phyloP scores from a whole-genome alignment of 2,888 invertebrate genomes.

The Protophormia terraenovae region DNA sequence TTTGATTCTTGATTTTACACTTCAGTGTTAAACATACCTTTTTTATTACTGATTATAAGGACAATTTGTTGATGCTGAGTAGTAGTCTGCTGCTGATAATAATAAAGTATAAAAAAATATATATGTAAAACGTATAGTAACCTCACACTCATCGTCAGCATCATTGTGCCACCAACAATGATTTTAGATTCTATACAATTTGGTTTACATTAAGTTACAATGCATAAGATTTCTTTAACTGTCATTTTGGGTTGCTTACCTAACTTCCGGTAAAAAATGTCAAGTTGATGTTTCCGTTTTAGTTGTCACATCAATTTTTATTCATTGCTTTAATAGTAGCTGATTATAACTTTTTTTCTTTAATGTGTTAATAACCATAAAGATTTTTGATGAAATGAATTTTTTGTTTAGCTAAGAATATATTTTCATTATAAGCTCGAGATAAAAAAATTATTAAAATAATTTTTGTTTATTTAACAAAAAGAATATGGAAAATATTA shows the following conservation, averaged over 20 bases:
- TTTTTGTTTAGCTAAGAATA: conserved; percentile 14
- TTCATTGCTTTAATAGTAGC: background rate
- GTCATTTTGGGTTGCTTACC: conserved; percentile 60
- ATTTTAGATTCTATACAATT: conserved; percentile 22
- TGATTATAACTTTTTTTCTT: conserved; percentile 4
- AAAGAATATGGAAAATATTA: background rate
- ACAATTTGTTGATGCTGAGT: conserved; percentile 15
- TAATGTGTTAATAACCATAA: conserved; percentile 47
- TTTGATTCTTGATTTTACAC: conserved; percentile 78
- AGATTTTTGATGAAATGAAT: conserved; percentile 47
- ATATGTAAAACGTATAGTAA: conserved; percentile 11
- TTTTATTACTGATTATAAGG: background rate
- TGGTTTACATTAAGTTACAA: conserved; percentile 52
- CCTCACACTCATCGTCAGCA: background rate
- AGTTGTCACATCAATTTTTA: conserved; percentile 36
- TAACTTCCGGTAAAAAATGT: conserved; percentile 77
- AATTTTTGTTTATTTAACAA: background rate
- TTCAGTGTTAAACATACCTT: conserved; percentile 68
- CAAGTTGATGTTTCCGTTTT: conserved; percentile 79
- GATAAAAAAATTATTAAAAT: background rate
- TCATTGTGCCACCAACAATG: background rate
- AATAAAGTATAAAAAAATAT: background rate
- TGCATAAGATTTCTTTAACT: conserved; percentile 62
- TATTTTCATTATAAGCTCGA: conserved; percentile 13
- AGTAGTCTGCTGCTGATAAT: conserved; percentile 50